Evolutionary conservation across 2,888 invertebrate species (phyloP).

Genomic region (Chloromyia formosa): DNA sequence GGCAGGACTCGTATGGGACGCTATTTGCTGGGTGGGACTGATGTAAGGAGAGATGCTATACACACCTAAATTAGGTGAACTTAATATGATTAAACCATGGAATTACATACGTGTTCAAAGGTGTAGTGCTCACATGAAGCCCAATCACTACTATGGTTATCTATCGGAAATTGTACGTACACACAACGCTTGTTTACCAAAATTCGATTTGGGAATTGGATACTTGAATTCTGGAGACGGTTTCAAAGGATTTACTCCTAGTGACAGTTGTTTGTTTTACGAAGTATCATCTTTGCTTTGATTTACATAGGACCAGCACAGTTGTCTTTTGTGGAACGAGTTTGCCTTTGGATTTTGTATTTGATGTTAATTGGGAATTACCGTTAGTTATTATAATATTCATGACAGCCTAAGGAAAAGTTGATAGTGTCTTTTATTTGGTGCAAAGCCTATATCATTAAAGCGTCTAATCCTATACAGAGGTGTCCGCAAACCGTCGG

Average conservation of each 20-base stretch:
- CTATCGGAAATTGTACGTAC: conserved; percentile 34
- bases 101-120: conserved; percentile 42
- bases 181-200: conserved; percentile 45
- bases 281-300: too few species aligned
- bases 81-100: conserved; percentile 48
- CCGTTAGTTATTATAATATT: background rate
- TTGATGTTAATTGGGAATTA: conserved; percentile 6
- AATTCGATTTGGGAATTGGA: conserved; percentile 44
- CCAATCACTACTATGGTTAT: background rate
- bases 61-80: conserved; percentile 35
- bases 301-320: too few species aligned
- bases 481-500: too few species aligned
- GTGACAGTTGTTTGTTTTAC: too few species aligned
- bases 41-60: conserved; percentile 3
- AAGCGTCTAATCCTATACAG: too few species aligned
- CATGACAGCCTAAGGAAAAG: background rate
- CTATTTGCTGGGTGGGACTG: background rate
- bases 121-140: conserved; percentile 9
- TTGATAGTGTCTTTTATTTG: too few species aligned
- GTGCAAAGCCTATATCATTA: too few species aligned
- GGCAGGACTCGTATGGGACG: background rate
- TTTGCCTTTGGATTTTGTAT: background rate
- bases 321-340: background rate
- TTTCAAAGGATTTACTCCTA: too few species aligned
- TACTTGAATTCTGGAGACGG: background rate